Evolutionary conservation across 2,113 vertebrate genomes (phyloP).

Genomic region (Hydrolagus affinis): DNA sequence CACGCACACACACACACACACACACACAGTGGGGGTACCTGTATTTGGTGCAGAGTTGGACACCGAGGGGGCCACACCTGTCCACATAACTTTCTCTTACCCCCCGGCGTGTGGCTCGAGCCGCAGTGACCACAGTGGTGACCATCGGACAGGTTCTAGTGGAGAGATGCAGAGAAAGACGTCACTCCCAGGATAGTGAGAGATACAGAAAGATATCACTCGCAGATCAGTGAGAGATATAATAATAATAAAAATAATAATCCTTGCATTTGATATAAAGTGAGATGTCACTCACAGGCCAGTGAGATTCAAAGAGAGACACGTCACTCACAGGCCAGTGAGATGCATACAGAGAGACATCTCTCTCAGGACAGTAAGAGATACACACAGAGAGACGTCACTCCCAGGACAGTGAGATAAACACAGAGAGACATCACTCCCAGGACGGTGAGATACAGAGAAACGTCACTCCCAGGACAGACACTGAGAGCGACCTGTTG

Average conservation of each 20-base stretch:
- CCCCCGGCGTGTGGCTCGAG: constrained; percentile 59
- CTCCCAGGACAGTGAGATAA: no score
- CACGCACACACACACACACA: neutral
- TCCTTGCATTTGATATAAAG: no score
- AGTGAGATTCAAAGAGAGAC: constrained; percentile 13
- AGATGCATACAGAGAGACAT: no score
- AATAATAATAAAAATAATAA: no score
- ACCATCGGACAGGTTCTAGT: constrained; percentile 61
- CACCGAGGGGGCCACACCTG: constrained; percentile 64
- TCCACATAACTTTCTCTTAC: constrained; percentile 63
- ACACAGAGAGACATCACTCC: no score
- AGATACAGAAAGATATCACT: no score
- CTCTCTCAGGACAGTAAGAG: no score
- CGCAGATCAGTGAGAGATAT: no score
- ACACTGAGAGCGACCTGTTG: neutral
- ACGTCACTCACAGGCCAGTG: no score
- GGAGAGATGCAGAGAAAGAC: constrained; percentile 18
- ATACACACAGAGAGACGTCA: no score
- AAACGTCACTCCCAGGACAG: neutral
- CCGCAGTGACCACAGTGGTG: constrained; percentile 59
- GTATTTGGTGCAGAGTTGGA: constrained; percentile 68
- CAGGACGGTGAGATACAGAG: neutral
- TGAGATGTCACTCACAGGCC: no score
- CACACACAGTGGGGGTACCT: constrained; percentile 43
- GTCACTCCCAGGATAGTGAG: no score